Conservation (phyloP, 2,888 invertebrate genomes). For the Aquatica leii region DNA sequence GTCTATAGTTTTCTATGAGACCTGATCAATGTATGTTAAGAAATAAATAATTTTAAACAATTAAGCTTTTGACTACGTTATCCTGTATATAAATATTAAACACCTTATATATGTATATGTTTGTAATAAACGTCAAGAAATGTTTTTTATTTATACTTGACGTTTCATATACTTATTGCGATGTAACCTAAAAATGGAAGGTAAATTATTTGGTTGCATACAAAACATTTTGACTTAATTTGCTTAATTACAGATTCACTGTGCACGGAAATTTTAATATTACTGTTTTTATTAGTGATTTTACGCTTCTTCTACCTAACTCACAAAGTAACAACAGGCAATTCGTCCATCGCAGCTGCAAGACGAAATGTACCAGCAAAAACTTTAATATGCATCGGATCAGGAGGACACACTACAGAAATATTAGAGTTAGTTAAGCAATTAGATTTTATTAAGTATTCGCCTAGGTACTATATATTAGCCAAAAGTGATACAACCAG, state of each 20-base stretch:
- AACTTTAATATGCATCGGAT: slow-evolving; percentile 75
- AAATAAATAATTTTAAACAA: slow-evolving; percentile 18
- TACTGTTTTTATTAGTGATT: slow-evolving; percentile 47
- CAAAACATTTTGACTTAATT: too few relatives aligned
- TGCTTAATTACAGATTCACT: slow-evolving; percentile 14
- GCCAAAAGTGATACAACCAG: slow-evolving; percentile 83
- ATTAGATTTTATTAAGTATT: slow-evolving; percentile 70
- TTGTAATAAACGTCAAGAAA: too few relatives aligned
- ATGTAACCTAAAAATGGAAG: too few relatives aligned
- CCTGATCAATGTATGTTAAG: slow-evolving; percentile 13
- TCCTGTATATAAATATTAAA: too few relatives aligned
- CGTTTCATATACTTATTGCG: too few relatives aligned
- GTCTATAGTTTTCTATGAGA: slow-evolving; percentile 27
- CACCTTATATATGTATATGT: too few relatives aligned
- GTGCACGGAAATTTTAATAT: slow-evolving; percentile 15
- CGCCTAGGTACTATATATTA: slow-evolving; percentile 79
- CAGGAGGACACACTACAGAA: slow-evolving; percentile 96
- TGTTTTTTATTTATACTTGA: too few relatives aligned
- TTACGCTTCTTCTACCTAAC: slow-evolving; percentile 54
- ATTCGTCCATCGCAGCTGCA: slow-evolving; percentile 46
- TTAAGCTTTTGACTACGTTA: too few relatives aligned
- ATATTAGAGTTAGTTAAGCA: slow-evolving; percentile 77
- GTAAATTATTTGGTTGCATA: too few relatives aligned
- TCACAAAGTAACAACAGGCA: slow-evolving; percentile 57
- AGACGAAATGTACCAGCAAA: slow-evolving; percentile 51